Percentiles rank a stretch among this genome's conserved stretches.
Evolutionary conservation across 2,797 vertebrate species (phyloP).

Genomic region (Amazona finschi): DNA sequence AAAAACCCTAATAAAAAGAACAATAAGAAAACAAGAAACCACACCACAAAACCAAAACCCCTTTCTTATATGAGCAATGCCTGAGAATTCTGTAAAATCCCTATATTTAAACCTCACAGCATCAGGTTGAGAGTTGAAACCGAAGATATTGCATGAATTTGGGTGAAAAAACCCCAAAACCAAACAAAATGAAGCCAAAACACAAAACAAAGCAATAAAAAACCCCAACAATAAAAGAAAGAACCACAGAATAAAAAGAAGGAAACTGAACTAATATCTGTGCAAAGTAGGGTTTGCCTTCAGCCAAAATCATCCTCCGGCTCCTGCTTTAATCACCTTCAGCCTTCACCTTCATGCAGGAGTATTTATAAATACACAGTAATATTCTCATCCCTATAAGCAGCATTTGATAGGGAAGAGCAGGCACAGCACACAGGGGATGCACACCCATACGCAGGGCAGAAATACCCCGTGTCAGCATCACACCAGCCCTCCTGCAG

Average conservation of each 20-base stretch:
- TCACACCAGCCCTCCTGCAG: not conserved
- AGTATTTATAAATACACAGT: not conserved
- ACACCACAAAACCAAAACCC: not conserved
- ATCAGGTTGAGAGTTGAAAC: not conserved
- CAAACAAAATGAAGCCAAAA: not conserved
- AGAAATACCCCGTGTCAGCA: rapidly evolving
- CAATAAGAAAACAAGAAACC: not conserved
- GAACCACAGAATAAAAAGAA: not conserved
- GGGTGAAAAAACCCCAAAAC: not conserved
- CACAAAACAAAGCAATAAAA: not conserved
- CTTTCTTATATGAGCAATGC: not conserved
- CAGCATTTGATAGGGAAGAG: not conserved
- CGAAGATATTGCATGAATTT: not conserved
- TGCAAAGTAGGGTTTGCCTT: not conserved
- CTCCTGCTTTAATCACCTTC: not conserved
- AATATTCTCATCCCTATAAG: rapidly evolving
- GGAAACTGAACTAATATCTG: not conserved
- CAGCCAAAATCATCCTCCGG: not conserved
- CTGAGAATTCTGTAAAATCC: not conserved
- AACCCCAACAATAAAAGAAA: not conserved
- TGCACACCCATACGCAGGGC: rapidly evolving
- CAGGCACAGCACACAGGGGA: not conserved
- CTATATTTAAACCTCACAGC: not conserved
- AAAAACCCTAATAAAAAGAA: not conserved
- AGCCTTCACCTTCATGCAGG: not conserved